Conservation (phyloP, 2,113 vertebrate species). For the Verasper variegatus region DNA sequence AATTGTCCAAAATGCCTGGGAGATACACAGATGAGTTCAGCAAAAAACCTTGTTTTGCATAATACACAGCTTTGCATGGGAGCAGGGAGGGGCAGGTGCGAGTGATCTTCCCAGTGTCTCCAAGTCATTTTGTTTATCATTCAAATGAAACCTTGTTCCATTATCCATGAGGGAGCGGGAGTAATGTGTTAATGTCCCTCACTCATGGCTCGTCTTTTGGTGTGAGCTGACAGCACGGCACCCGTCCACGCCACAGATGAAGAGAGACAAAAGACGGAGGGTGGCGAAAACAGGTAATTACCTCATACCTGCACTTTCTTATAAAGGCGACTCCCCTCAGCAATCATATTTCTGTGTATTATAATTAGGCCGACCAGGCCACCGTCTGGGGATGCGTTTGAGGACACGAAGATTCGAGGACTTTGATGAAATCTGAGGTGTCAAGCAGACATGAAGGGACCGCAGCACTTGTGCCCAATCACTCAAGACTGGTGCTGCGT, state of each 20-base stretch:
- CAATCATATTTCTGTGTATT: conserved; percentile 69
- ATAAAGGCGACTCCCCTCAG: conserved; percentile 58
- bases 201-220: conserved; percentile 61
- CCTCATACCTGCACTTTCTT: conserved; percentile 69
- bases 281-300: conserved; percentile 80
- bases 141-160: conserved; percentile 84
- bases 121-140: conserved; percentile 85
- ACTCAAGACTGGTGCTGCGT: conserved; percentile 56
- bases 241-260: conserved; percentile 61
- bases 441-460: conserved; percentile 64
- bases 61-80: conserved; percentile 68
- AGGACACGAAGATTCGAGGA: conserved; percentile 61
- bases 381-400: conserved; percentile 51
- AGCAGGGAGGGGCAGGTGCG: conserved; percentile 47
- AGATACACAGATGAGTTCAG: conserved; percentile 76
- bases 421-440: conserved; percentile 72
- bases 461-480: conserved; percentile 34
- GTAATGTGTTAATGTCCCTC: conserved; percentile 79
- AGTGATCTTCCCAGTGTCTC: conserved; percentile 78
- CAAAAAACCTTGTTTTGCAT: conserved; percentile 79
- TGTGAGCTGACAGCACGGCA: conserved; percentile 68
- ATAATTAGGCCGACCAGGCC: conserved; percentile 77
- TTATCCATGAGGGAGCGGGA: conserved; percentile 82
- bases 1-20: conserved; percentile 84
- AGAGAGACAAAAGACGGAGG: conserved; percentile 63